Base-by-base conservation (phyloP, 2,113 vertebrate species). In the Fulica atra region DNA sequence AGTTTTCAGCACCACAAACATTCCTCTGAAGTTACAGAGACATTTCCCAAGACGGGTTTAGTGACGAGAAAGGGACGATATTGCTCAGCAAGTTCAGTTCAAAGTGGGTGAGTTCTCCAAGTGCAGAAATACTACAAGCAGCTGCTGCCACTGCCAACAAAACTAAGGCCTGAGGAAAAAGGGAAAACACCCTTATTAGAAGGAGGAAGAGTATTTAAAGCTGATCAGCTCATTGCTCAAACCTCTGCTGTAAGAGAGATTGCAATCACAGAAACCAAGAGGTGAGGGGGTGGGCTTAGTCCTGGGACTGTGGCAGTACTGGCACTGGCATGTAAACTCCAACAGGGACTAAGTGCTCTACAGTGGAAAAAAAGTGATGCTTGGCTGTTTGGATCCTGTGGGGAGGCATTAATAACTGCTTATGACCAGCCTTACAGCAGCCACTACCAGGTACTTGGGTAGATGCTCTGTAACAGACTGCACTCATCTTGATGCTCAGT, bases 171-270 rank as follows among this genome's bases (percentile, higher is more conserved):
- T 40, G 51, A 40, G 44, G 48, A 81, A 56, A 79, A 44, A 63
- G 16, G 28, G 66, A 78, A 71, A 72, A 40, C 14, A 51, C 11
- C 73, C 11, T 15, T 31, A 36, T 10, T 19, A 13, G 23, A 63
- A 77, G 72, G 28, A 72, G 13, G 9, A 66, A 44, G 5, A 8
- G 11, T 35, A 36, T 53, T 64, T 79, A 28, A 59, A 79, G 72
- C 21, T 29, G 2, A 54, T 44, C 28, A 69, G 44, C 19, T 79
- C 15, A 50, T 26, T 44, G n/a, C 51, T 79, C 38, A 54, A 10
- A 44, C 26, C 26, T 56, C 38, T 28, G 35, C 18, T 0, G 0
- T 31, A 31, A 40, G 23, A 59, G 26, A 53, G 0, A 0, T 44
- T 74, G 60, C 53, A 83, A 10, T 31, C 57, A 44, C 29, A 84